A percentile compares a stretch with the other conserved stretches of the same genome.
These are phyloP conservation scores for Ascaphus truei DNA, from an alignment of 2,113 vertebrate species.

Conservation along the genomic window DNA sequence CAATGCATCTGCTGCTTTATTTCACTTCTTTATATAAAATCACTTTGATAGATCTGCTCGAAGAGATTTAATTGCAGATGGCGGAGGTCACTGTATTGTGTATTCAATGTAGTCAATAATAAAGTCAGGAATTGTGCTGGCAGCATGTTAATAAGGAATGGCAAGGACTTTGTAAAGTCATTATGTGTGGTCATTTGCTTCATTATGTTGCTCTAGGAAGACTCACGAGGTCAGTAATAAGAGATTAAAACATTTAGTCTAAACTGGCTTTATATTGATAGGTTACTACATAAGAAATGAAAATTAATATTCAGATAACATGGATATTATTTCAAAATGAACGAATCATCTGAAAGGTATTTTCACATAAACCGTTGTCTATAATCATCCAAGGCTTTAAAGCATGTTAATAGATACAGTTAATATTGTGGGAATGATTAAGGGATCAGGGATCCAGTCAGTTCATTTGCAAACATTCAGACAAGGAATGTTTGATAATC, in stretches of 20 bases:
- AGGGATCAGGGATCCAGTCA: too few relatives aligned
- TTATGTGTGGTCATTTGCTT: slow-evolving; percentile 81
- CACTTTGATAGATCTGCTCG: slow-evolving; percentile 86
- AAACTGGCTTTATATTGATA: slow-evolving; percentile 40
- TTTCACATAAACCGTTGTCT: too few relatives aligned
- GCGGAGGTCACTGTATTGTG: slow-evolving; percentile 99
- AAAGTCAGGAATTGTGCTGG: slow-evolving; percentile 96
- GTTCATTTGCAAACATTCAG: too few relatives aligned
- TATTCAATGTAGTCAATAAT: slow-evolving; percentile 99
- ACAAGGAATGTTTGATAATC: too few relatives aligned
- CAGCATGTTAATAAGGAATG: slow-evolving; percentile 94
- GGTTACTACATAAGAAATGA: too few relatives aligned
- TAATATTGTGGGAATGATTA: too few relatives aligned
- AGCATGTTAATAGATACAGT: too few relatives aligned
- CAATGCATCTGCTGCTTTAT: slow-evolving; percentile 51
- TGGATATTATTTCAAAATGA: too few relatives aligned
- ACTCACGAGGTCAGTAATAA: slow-evolving; percentile 62
- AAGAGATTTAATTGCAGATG: slow-evolving; percentile 95
- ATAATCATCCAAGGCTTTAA: too few relatives aligned
- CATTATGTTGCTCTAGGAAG: slow-evolving; percentile 64
- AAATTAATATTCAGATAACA: too few relatives aligned
- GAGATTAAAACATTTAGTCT: slow-evolving; percentile 52
- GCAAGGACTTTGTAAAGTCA: slow-evolving; percentile 98
- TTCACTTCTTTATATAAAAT: slow-evolving; percentile 79
- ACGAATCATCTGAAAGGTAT: too few relatives aligned